Conservation (phyloP, 2,797 vertebrate species). For the Lepus oiostolus region DNA sequence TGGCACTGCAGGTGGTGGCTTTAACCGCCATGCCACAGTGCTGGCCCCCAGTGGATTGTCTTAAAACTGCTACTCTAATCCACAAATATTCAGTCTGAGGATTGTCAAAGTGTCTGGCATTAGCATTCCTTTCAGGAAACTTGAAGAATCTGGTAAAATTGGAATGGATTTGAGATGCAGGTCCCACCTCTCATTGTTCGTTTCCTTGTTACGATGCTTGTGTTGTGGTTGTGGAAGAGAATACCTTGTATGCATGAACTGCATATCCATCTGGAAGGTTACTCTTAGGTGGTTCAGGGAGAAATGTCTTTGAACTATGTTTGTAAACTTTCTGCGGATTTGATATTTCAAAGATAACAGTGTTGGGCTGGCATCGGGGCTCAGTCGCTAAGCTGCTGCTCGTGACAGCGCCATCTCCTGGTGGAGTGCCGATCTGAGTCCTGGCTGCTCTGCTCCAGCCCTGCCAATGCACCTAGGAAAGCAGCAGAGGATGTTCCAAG, state of each 20-base stretch:
- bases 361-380: too few species aligned
- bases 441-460: too few species aligned
- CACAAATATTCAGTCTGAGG: not conserved
- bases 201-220: not conserved
- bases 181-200: not conserved
- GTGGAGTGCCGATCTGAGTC: too few species aligned
- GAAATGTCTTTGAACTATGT: not conserved
- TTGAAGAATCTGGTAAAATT: not conserved
- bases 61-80: conserved; percentile 26
- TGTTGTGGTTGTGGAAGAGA: too few species aligned
- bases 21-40: too few species aligned
- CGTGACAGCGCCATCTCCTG: too few species aligned
- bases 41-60: not conserved
- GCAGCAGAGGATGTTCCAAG: too few species aligned
- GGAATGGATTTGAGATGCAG: not conserved
- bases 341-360: not conserved
- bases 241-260: too few species aligned
- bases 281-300: too few species aligned
- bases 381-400: too few species aligned
- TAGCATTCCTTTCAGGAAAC: conserved; percentile 16
- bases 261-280: not conserved
- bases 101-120: conserved; percentile 11
- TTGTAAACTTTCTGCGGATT: not conserved
- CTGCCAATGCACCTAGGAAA: too few species aligned
- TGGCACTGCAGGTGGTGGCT: too few species aligned